Base-by-base conservation (phyloP, 2,888 invertebrate genomes). In the Pseudococcus jackbeardsleyi region DNA sequence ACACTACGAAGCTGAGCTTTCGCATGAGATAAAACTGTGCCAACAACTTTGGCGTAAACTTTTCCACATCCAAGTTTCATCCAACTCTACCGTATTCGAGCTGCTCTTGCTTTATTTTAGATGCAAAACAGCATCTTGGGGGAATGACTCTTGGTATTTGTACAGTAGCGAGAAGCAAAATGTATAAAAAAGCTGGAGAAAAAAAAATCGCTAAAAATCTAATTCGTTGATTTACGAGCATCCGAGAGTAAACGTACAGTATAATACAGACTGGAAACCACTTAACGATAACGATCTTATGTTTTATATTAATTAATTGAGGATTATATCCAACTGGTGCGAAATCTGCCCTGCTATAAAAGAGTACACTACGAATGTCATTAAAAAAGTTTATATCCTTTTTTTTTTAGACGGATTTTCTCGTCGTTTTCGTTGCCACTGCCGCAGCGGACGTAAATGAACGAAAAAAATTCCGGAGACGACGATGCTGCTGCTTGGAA, bases 321-420 rank as follows among this genome's bases (percentile, higher is more conserved):
- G 79, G 79, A 82, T 82, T 82, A 82, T 46, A 42, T 15, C n/a
- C 79, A 82, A 82, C 39, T 82, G 79, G 79, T 82, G 79, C 46
- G 46, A 82, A 82, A 82, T 82, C 79, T 82, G 42, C 79, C 33
- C 17, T 82, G 7, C 79, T 46, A 82, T 82, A 82, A 82, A 42
- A 82, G 19, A 19, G 42, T 72, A 72, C 17, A 72, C 79, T 82
- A 82, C 46, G 46, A 46, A 82, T 82, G 79, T 82, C 79, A 82
- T 82, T 82, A 82, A 82, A 82, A 82, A 82, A 82, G 79, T 82
- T 82, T 82, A 82, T 82, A 82, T 82, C 79, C 33, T 82, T 82
- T 82, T 82, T 79, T 39, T 26, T 77, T 39, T 72, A 64, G 64
- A 9, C 64, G 64, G 22, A 64, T 64, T 64, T 64, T 22, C 64